Percentiles rank a stretch among this genome's conserved stretches.
These are phyloP conservation scores for Ptyas mucosa DNA, from an alignment of 2,113 vertebrate species.

Conservation along the genomic window DNA sequence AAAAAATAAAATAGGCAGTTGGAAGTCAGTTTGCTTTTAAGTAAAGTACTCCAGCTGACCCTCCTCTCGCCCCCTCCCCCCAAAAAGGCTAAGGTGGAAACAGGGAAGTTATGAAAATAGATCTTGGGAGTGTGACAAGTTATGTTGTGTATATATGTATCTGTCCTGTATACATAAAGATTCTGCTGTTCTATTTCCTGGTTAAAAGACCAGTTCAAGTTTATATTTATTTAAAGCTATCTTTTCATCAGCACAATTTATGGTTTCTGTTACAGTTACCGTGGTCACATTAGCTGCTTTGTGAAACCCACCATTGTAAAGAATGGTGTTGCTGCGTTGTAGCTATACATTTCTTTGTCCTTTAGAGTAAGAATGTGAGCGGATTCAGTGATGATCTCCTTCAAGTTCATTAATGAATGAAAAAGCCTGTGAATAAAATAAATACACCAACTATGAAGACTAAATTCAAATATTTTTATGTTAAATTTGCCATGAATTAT, in stretches of 20 bases:
- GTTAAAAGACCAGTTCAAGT: not conserved
- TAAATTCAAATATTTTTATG: not conserved
- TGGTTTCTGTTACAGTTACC: not conserved
- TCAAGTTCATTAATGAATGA: constrained; percentile 81
- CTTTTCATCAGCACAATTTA: not conserved
- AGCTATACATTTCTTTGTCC: constrained; percentile 75
- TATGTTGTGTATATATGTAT: not conserved
- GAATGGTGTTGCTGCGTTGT: constrained; percentile 72
- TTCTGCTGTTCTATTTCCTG: not conserved
- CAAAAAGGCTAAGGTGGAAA: not conserved
- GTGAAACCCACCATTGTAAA: constrained; percentile 79
- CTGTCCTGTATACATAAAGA: not conserved
- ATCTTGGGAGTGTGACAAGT: not conserved
- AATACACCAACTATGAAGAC: constrained; percentile 14
- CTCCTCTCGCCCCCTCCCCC: too few species aligned
- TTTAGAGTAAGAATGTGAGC: constrained; percentile 83
- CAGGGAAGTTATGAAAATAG: not conserved
- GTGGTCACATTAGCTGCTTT: not conserved
- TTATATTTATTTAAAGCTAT: not conserved
- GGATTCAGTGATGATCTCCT: constrained; percentile 80
- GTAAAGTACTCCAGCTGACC: not conserved
- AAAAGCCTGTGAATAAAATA: constrained; percentile 76
- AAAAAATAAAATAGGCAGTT: not conserved
- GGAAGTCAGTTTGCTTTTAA: not conserved
- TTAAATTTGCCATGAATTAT: not conserved